Evolutionary conservation across 2,797 vertebrate genomes (phyloP).

Genomic region (Scarus forsteni): DNA sequence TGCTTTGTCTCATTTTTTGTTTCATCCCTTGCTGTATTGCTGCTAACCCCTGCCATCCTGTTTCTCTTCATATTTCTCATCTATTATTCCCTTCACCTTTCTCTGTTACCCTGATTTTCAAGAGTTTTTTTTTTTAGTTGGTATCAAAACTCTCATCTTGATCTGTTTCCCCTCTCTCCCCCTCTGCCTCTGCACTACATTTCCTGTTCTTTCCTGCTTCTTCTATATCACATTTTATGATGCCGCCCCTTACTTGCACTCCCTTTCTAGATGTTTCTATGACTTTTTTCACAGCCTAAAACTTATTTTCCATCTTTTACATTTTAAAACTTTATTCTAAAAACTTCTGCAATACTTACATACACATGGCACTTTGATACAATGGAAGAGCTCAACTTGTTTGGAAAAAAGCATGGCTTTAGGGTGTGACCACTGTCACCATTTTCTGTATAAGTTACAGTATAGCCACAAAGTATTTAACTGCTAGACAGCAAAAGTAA

Average conservation of each 20-base stretch:
- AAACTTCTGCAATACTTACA: neutral
- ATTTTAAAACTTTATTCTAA: conserved; percentile 16
- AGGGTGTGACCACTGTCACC: neutral
- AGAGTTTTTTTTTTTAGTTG: conserved; percentile 1
- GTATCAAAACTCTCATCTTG: conserved; percentile 8
- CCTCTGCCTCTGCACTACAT: conserved; percentile 10
- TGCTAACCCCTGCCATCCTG: conserved; percentile 2
- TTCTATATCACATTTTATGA: conserved; percentile 18
- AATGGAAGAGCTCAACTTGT: neutral
- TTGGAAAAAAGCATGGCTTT: neutral
- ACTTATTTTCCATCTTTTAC: conserved; percentile 2
- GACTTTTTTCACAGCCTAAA: conserved; percentile 3
- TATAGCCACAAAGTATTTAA: neutral
- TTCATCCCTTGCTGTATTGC: conserved; percentile 12
- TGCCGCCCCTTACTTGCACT: conserved; percentile 1
- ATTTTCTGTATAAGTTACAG: neutral
- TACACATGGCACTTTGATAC: neutral
- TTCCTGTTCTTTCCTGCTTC: neutral
- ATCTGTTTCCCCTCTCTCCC: conserved; percentile 4
- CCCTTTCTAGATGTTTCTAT: conserved; percentile 1
- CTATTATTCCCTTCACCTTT: conserved; percentile 10
- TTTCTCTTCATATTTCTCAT: conserved; percentile 6
- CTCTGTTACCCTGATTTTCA: conserved; percentile 15
- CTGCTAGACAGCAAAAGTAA: too few species aligned
- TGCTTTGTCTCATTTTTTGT: conserved; percentile 23